Base-by-base conservation (phyloP, 2,797 vertebrate genomes). In the Halcyon chelicuti region DNA sequence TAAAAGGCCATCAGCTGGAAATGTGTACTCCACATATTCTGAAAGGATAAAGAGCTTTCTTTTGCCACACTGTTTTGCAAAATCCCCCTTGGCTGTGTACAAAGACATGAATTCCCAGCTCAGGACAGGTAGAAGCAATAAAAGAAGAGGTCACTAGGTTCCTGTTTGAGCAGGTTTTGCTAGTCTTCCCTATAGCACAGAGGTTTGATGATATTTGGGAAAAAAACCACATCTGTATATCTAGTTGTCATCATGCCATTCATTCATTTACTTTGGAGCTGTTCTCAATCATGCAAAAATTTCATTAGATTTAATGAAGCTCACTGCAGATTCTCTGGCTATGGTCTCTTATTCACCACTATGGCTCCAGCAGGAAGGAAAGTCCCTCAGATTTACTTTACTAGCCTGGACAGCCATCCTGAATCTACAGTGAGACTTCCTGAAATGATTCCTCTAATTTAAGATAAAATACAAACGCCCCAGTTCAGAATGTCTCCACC, bases 281-380 rank as follows among this genome's bases (percentile, higher is more conserved):
- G 20, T 65, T 70, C 60, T 65, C 10, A 76, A 76, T 54, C n/a
- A 10, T 31, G 26, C 5, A 52, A 66, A 72, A 52, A 11, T 47
- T 81, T 44, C 11, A 79, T 26, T 54, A 49, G 17, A 12, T 87
- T 62, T 26, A 62, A 55, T 5, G 9, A 42, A 74, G 9, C 4
- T 60, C 15, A 35, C 39, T 76, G 52, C 7, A 66, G 16, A 17
- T 78, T 49, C 46, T 61, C 39, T 78, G 26, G 46, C 14, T 15
- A 11, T 20, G 29, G 42, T 68, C 9, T 73, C 67, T 81, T 54
- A 33, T n/a, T 66, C 14, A 19, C 4, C 9, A 2, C 18, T 68
- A 0, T 0, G 3, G 10, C 26, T 82, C 11, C 26, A 62, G 28
- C 1, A 58, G 39, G n/a, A 26, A 37, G 33, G 37, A 9, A 52